A percentile compares a stretch with the other conserved stretches of the same genome.
Conservation (phyloP, 2,888 invertebrate species). For the Diaphora mendica region DNA sequence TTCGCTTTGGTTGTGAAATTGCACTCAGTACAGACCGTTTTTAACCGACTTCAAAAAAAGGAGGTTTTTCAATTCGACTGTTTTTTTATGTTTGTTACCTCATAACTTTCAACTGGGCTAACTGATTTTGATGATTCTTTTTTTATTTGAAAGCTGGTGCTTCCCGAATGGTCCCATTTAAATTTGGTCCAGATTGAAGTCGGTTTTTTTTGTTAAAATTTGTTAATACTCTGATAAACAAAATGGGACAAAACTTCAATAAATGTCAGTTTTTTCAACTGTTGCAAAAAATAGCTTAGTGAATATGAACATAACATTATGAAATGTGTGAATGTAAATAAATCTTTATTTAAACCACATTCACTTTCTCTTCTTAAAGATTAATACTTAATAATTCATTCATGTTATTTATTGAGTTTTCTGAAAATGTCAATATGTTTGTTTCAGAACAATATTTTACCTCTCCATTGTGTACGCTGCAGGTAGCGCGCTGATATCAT, state of each 20-base stretch:
- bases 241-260: neutral
- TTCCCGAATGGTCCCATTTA: too few relatives aligned
- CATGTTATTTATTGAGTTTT: neutral
- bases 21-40: neutral
- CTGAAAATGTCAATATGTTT: slow-evolving; percentile 21
- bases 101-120: too few relatives aligned
- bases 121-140: too few relatives aligned
- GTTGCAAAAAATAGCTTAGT: neutral
- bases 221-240: neutral
- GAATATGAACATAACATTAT: neutral
- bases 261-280: neutral
- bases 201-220: too few relatives aligned
- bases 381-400: neutral
- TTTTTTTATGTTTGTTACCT: too few relatives aligned
- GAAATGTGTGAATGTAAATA: neutral
- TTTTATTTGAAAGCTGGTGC: too few relatives aligned
- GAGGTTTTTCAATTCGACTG: too few relatives aligned
- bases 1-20: neutral
- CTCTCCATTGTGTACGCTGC: slow-evolving; percentile 94
- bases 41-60: neutral
- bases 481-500: slow-evolving; percentile 93
- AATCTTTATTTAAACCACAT: too few relatives aligned
- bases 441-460: slow-evolving; percentile 92
- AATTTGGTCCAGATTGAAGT: too few relatives aligned
- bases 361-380: neutral